Conservation (phyloP, 30 jellyfish, hydroid and myxozoan species). For the Aurelia aurita region DNA sequence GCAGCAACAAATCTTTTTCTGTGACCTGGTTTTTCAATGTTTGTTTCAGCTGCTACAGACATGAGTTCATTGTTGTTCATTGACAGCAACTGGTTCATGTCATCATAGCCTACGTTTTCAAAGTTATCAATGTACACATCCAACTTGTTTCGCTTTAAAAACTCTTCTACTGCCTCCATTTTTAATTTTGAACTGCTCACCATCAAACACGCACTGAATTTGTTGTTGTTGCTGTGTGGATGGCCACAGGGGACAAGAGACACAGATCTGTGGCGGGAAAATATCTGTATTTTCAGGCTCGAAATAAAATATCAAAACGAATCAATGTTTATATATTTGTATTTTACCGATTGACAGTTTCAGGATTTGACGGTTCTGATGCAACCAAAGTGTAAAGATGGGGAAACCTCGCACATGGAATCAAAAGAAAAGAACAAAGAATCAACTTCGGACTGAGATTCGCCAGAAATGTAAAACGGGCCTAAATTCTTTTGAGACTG, state of each 20-base stretch:
- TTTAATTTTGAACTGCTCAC: background rate
- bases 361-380: background rate
- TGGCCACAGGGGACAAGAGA: slow-evolving; percentile 16
- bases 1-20: slow-evolving; percentile 11
- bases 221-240: slow-evolving; percentile 7
- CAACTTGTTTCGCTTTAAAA: slow-evolving; percentile 12
- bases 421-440: background rate
- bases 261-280: too few species aligned
- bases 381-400: slow-evolving; percentile 3
- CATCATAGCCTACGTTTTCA: slow-evolving; percentile 28
- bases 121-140: background rate
- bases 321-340: too few species aligned
- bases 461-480: slow-evolving; percentile 20
- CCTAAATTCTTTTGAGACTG: background rate
- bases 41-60: background rate
- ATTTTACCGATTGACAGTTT: too few species aligned
- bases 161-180: slow-evolving; percentile 15
- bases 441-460: slow-evolving; percentile 10
- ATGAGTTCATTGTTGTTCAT: slow-evolving; percentile 4
- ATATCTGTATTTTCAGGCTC: too few species aligned
- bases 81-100: slow-evolving; percentile 14
- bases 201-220: background rate
- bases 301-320: too few species aligned
- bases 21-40: slow-evolving; percentile 33
- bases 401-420: slow-evolving; percentile 8